Evolutionary conservation across 1,140 invertebrate species (phyloP).

Genomic region (Drosophila malerkotliana): DNA sequence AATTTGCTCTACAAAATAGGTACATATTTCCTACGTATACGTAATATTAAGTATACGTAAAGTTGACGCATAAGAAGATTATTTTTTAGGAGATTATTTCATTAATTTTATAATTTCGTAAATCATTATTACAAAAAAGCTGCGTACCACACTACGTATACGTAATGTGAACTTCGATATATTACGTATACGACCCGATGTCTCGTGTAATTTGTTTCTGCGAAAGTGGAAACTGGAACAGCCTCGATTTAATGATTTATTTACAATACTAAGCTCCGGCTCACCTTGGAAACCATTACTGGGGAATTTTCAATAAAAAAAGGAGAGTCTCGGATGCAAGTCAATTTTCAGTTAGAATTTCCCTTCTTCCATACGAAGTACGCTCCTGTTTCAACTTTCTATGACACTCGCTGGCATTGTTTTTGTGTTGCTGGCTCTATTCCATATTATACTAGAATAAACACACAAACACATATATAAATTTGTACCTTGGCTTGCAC

Average conservation of each 20-base stretch:
- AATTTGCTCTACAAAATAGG: too few relatives aligned
- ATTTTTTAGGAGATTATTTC: neutral
- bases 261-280: neutral
- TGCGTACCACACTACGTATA: neutral
- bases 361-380: constrained; percentile 16
- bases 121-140: neutral
- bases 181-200: neutral
- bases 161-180: neutral
- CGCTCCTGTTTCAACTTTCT: constrained; percentile 52
- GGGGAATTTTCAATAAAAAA: neutral
- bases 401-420: constrained; percentile 64
- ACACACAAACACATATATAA: constrained; percentile 1
- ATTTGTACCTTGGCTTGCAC: neutral
- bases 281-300: neutral
- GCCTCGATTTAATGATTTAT: neutral
- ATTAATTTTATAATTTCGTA: neutral
- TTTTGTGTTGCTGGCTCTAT: constrained; percentile 59
- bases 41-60: too few relatives aligned
- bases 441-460: constrained; percentile 55
- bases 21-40: too few relatives aligned
- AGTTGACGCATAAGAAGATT: too few relatives aligned
- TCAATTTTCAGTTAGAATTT: neutral
- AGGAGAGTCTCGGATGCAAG: neutral
- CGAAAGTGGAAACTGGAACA: neutral
- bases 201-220: neutral